Percentiles rank a stretch among this genome's conserved stretches.
Evolutionary conservation across 2,113 vertebrate species (phyloP).

Genomic region (Phalacrocorax pelagicus): DNA sequence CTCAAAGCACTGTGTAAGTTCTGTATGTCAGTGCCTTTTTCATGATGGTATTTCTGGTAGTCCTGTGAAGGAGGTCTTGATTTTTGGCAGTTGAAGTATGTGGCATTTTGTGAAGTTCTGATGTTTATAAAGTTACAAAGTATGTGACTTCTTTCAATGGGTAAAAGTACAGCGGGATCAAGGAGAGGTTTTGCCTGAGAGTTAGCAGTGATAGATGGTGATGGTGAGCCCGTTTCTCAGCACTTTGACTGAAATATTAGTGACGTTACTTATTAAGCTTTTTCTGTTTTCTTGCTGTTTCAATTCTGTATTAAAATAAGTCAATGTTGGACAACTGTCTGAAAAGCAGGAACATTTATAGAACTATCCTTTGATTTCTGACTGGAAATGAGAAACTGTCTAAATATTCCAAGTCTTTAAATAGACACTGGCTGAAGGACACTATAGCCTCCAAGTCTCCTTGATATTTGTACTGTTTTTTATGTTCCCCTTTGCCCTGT

Average conservation of each 20-base stretch:
- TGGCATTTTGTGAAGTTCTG: not conserved
- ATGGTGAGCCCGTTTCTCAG: not conserved
- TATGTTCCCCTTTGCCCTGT: not conserved
- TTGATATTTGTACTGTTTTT: not conserved
- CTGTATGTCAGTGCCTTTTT: not conserved
- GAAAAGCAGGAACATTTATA: not conserved
- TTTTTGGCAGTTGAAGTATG: not conserved
- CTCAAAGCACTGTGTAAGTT: not conserved
- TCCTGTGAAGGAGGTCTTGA: not conserved
- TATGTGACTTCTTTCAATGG: not conserved
- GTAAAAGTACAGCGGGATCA: not conserved
- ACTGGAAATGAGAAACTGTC: conserved; percentile 12
- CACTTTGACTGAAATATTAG: not conserved
- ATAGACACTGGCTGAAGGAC: not conserved
- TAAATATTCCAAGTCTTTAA: conserved; percentile 10
- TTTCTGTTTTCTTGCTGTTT: not conserved
- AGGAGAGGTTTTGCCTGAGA: not conserved
- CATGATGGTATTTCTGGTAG: not conserved
- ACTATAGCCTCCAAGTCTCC: not conserved
- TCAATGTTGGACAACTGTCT: not conserved
- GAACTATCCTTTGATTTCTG: conserved; percentile 10
- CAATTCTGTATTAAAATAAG: not conserved
- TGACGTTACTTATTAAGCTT: not conserved
- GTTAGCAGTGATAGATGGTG: not conserved
- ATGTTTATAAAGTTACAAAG: not conserved